Percentiles rank a stretch among this genome's conserved stretches.
Conservation (phyloP, 2,888 invertebrate genomes). For the Caenorhabditis plicata region DNA sequence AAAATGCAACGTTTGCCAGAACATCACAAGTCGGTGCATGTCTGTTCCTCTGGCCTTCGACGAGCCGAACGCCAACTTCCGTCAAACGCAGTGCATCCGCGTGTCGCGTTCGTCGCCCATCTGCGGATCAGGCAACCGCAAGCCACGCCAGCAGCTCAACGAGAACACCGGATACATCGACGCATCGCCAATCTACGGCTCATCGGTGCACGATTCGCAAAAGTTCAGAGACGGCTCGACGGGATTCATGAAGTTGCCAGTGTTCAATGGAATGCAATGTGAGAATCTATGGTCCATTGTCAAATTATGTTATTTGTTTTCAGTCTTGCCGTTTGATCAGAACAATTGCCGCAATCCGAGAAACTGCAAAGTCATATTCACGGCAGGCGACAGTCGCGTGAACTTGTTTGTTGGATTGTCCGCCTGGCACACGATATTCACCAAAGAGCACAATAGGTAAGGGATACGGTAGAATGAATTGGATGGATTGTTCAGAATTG, state of each 20-base stretch:
- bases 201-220: slow-evolving; percentile 66
- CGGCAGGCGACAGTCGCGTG: slow-evolving; percentile 65
- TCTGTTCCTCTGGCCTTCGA: slow-evolving; percentile 53
- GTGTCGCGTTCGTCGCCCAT: slow-evolving; percentile 82
- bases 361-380: slow-evolving; percentile 61
- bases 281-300: neutral
- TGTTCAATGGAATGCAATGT: slow-evolving; percentile 54
- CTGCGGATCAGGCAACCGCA: slow-evolving; percentile 92
- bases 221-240: slow-evolving; percentile 61
- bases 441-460: slow-evolving; percentile 84
- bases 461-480: neutral
- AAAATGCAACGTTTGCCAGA: slow-evolving; percentile 62
- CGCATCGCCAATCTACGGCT: slow-evolving; percentile 93
- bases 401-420: slow-evolving; percentile 68
- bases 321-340: slow-evolving; percentile 61
- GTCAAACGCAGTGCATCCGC: slow-evolving; percentile 55
- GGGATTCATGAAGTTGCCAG: slow-evolving; percentile 56
- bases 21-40: slow-evolving; percentile 63
- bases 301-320: slow-evolving; percentile 1
- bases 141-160: slow-evolving; percentile 83
- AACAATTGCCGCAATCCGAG: slow-evolving; percentile 51
- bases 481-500: slow-evolving; percentile 72
- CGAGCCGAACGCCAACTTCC: slow-evolving; percentile 61
- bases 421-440: slow-evolving; percentile 73
- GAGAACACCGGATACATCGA: slow-evolving; percentile 79